phyloP scores from a whole-genome alignment of 2,113 vertebrate genomes.

The Poeciliopsis prolifica region DNA sequence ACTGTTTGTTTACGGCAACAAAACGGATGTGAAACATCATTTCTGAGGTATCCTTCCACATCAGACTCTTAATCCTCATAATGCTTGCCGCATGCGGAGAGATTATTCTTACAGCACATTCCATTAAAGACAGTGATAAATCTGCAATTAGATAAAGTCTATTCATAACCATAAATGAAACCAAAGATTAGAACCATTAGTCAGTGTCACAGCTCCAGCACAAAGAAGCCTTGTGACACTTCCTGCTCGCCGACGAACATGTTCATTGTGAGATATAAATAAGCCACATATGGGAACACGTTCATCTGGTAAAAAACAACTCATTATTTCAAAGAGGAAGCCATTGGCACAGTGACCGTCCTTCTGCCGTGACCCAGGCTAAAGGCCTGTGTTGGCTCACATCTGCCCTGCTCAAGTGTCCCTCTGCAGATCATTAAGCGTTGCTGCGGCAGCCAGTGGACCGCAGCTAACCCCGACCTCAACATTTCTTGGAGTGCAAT shows the following conservation, averaged over 20 bases:
- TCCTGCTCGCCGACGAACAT: background rate
- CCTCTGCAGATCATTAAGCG: conserved; percentile 28
- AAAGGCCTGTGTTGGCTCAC: conserved; percentile 13
- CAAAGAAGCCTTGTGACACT: conserved; percentile 24
- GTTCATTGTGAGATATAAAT: conserved; percentile 16
- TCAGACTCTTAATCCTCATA: background rate
- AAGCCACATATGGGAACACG: conserved; percentile 6
- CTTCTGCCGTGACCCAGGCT: conserved; percentile 32
- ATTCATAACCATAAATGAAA: conserved; percentile 68
- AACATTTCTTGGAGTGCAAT: conserved; percentile 21
- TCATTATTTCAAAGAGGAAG: background rate
- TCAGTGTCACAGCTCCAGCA: conserved; percentile 58
- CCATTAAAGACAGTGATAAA: conserved; percentile 65
- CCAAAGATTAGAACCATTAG: conserved; percentile 59
- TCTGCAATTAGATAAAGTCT: conserved; percentile 64
- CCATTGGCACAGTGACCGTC: conserved; percentile 15
- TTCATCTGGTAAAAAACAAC: conserved; percentile 10
- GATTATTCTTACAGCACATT: conserved; percentile 28
- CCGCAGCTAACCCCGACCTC: conserved; percentile 47
- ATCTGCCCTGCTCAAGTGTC: conserved; percentile 51
- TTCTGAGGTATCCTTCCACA: background rate
- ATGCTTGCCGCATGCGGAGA: background rate
- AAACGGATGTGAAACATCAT: background rate
- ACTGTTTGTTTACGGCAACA: background rate
- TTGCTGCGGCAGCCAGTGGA: conserved; percentile 1